These are phyloP conservation scores for Laothoe populi DNA, from an alignment of 2,888 invertebrate species.

Conservation along the genomic window DNA sequence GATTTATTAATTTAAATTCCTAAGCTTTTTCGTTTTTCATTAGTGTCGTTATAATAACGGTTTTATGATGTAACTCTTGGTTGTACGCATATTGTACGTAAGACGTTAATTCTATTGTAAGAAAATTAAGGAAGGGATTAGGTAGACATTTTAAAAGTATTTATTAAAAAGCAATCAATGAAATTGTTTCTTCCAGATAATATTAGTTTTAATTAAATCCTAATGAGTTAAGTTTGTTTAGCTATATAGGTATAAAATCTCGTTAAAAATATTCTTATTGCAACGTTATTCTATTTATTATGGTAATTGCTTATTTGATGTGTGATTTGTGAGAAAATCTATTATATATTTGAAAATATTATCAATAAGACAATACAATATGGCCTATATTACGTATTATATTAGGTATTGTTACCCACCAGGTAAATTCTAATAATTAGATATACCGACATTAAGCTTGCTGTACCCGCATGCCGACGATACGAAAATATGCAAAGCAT, in stretches of 20 bases:
- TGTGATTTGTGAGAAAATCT: no score
- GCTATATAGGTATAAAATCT: background rate
- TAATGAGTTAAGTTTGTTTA: background rate
- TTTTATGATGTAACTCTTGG: background rate
- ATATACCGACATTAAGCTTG: background rate
- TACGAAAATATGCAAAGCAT: slow-evolving; percentile 47
- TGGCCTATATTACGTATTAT: no score
- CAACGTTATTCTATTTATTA: no score
- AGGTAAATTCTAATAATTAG: slow-evolving; percentile 4
- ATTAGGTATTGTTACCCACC: no score
- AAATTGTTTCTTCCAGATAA: background rate
- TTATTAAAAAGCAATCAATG: background rate
- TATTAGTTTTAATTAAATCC: background rate
- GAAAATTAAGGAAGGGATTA: background rate
- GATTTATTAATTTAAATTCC: background rate
- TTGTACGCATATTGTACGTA: no score
- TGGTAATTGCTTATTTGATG: no score
- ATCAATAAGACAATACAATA: no score
- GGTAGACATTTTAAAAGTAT: no score
- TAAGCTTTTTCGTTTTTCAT: background rate
- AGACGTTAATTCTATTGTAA: no score
- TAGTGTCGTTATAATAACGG: background rate
- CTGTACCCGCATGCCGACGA: slow-evolving; percentile 21
- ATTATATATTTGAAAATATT: no score
- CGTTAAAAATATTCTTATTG: no score